Conservation (phyloP, 1,140 invertebrate species). For the Globodera rostochiensis region DNA sequence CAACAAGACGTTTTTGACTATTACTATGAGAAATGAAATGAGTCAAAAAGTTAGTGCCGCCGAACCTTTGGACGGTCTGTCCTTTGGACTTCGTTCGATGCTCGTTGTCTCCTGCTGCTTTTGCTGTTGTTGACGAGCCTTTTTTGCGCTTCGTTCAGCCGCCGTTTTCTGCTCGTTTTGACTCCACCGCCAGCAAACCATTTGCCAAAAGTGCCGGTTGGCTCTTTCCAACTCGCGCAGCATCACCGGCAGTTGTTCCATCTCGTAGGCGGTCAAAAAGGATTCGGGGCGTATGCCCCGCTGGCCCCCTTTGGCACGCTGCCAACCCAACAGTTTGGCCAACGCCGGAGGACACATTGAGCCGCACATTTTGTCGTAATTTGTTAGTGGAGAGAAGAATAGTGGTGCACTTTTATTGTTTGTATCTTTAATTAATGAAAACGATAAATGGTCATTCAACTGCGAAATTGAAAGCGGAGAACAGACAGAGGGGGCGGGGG, state of each 20-base stretch:
- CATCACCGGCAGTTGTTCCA: slow-evolving; percentile 54
- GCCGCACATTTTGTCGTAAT: slow-evolving; percentile 1
- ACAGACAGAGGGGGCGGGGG: too few relatives aligned
- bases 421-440: too few relatives aligned
- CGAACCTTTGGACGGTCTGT: slow-evolving; percentile 1
- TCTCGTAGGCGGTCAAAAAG: slow-evolving; percentile 52
- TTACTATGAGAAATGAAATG: neutral
- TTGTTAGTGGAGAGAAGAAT: neutral
- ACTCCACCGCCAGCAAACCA: slow-evolving; percentile 50
- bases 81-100: slow-evolving; percentile 1
- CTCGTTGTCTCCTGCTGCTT: slow-evolving; percentile 11
- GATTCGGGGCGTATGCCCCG: slow-evolving; percentile 27
- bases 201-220: slow-evolving; percentile 56
- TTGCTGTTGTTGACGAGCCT: neutral
- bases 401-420: too few relatives aligned
- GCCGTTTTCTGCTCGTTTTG: neutral
- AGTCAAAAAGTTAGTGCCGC: too few relatives aligned
- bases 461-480: too few relatives aligned
- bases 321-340: slow-evolving; percentile 7
- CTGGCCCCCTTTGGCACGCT: slow-evolving; percentile 10
- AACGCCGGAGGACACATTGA: slow-evolving; percentile 18
- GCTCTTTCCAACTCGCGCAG: slow-evolving; percentile 49
- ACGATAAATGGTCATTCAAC: too few relatives aligned
- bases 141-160: neutral
- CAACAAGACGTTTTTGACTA: too few relatives aligned